These are phyloP conservation scores for Gryllus bimaculatus DNA, from an alignment of 1,140 invertebrate genomes.

Conservation along the genomic window DNA sequence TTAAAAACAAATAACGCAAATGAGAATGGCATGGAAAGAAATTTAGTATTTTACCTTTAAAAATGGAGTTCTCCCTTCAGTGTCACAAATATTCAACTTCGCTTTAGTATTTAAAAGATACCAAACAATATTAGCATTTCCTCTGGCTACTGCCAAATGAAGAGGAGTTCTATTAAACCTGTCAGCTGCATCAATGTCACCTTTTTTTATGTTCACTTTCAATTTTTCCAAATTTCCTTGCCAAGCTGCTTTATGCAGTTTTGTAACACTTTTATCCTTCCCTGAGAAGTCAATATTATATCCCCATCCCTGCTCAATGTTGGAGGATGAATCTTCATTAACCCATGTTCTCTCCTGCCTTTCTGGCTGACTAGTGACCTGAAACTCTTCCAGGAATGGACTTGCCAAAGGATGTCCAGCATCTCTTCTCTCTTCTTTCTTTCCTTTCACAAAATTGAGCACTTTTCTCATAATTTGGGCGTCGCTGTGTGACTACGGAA, in stretches of 20 bases:
- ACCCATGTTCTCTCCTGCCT: constrained; percentile 23
- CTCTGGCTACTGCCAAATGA: constrained; percentile 30
- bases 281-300: constrained; percentile 28
- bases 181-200: constrained; percentile 29
- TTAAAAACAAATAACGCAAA: too few relatives aligned
- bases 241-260: constrained; percentile 32
- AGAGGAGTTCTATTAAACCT: constrained; percentile 28
- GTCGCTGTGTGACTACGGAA: background rate
- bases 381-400: constrained; percentile 16
- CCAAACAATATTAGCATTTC: constrained; percentile 30
- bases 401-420: constrained; percentile 21
- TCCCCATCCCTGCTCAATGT: constrained; percentile 24
- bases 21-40: background rate
- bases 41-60: constrained; percentile 26
- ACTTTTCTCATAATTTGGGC: constrained; percentile 29
- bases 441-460: constrained; percentile 31
- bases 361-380: constrained; percentile 25
- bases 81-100: constrained; percentile 27
- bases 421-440: constrained; percentile 27
- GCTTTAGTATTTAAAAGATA: constrained; percentile 30
- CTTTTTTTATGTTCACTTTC: constrained; percentile 27
- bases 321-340: constrained; percentile 27
- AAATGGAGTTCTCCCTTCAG: constrained; percentile 31
- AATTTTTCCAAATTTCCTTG: constrained; percentile 30
- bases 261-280: constrained; percentile 30